Evolutionary conservation across 2,797 vertebrate genomes (phyloP).

Genomic region (Eulemur coronatus): DNA sequence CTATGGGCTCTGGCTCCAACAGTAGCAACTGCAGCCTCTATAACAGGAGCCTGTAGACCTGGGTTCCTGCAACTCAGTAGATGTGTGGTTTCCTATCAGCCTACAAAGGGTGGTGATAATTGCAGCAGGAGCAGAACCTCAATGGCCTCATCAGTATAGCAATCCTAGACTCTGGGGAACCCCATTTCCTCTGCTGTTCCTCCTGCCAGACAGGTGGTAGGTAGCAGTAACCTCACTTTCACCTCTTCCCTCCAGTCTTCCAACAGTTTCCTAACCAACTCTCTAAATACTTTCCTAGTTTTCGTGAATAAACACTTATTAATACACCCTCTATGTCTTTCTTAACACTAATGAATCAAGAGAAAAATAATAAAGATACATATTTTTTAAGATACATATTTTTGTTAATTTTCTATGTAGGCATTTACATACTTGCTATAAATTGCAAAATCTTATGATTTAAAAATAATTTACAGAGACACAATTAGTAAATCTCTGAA

Average conservation of each 20-base stretch:
- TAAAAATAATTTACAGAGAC: neutral
- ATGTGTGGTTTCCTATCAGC: fast-evolving
- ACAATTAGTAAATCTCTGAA: slow-evolving; percentile 29
- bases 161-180: neutral
- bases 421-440: neutral
- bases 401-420: neutral
- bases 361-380: neutral
- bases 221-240: neutral
- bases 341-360: neutral
- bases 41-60: neutral
- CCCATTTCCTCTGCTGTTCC: neutral
- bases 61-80: neutral
- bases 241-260: neutral
- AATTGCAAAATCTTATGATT: neutral
- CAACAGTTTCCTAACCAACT: neutral
- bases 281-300: neutral
- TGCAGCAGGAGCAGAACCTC: neutral
- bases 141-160: neutral
- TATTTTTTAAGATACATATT: neutral
- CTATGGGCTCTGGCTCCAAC: neutral
- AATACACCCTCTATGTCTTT: neutral
- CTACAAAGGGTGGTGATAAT: neutral
- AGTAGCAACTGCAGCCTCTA: neutral
- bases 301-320: neutral
- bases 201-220: neutral